These are phyloP conservation scores for Conus betulinus DNA, from an alignment of 1,140 invertebrate species.

Conservation along the genomic window DNA sequence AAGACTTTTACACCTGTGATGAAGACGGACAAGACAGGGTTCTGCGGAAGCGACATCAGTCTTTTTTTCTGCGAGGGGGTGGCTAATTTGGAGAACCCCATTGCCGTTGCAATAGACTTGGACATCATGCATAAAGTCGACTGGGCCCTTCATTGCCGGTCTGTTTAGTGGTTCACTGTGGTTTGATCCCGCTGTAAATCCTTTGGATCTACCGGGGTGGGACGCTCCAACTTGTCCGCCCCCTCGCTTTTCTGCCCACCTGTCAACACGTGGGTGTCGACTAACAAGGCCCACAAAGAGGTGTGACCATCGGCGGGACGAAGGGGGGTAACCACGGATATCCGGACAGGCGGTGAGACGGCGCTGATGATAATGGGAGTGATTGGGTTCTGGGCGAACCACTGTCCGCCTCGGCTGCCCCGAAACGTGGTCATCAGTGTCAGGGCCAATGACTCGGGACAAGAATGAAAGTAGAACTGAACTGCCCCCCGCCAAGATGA, in stretches of 20 bases:
- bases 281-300: slow-evolving; percentile 1
- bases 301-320: background rate
- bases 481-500: background rate
- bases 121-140: background rate
- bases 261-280: slow-evolving; percentile 23
- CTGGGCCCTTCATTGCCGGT: background rate
- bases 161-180: background rate
- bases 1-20: too few relatives aligned
- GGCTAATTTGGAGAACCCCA: background rate
- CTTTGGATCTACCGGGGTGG: background rate
- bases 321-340: background rate
- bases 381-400: background rate
- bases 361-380: background rate
- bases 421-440: background rate
- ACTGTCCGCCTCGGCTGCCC: background rate
- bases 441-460: background rate
- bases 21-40: too few relatives aligned
- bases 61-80: too few relatives aligned
- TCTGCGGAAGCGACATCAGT: too few relatives aligned
- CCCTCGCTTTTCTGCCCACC: slow-evolving; percentile 16
- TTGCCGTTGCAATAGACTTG: slow-evolving; percentile 8
- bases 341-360: too few relatives aligned
- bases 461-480: background rate
- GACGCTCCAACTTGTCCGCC: slow-evolving; percentile 21
- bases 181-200: slow-evolving; percentile 1